Conservation (phyloP, 2,888 invertebrate species). For the Frankliniella fusca region DNA sequence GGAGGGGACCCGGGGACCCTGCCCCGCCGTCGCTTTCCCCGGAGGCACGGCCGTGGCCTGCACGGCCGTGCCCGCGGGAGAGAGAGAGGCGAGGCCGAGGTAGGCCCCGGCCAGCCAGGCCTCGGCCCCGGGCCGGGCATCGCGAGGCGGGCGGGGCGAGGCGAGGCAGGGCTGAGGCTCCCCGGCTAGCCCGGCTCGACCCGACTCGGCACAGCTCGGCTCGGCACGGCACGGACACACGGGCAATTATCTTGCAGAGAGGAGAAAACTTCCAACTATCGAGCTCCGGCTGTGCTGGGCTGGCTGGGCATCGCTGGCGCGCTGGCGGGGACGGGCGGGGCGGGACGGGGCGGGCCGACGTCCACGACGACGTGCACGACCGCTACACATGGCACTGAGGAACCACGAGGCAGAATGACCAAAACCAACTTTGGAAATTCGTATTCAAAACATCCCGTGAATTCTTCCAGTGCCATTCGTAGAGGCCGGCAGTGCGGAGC, state of each 20-base stretch:
- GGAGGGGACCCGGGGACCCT: background rate
- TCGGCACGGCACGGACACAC: background rate
- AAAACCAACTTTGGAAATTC: background rate
- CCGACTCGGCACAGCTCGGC: background rate
- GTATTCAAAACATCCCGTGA: slow-evolving; percentile 39
- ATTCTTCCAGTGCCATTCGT: slow-evolving; percentile 43
- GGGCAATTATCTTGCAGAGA: background rate
- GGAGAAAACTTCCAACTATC: slow-evolving; percentile 16
- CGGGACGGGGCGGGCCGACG: slow-evolving; percentile 19
- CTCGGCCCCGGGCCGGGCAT: background rate
- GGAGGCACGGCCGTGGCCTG: too few species aligned
- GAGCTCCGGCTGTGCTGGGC: background rate
- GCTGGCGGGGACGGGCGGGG: background rate
- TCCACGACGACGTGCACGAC: slow-evolving; percentile 10
- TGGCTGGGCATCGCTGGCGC: too few species aligned
- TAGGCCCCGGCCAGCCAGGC: background rate
- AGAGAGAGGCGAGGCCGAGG: background rate
- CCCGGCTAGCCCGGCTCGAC: background rate
- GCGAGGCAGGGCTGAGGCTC: background rate
- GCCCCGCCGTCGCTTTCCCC: background rate
- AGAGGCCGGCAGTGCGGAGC: slow-evolving; percentile 33
- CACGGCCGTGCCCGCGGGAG: background rate
- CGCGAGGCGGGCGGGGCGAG: background rate
- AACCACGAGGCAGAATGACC: slow-evolving; percentile 38
- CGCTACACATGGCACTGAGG: slow-evolving; percentile 41